Evolutionary conservation across 2,113 vertebrate species (phyloP), one percentile per base, ranked within the genome.

Genomic region (Ctenomys sociabilis): DNA sequence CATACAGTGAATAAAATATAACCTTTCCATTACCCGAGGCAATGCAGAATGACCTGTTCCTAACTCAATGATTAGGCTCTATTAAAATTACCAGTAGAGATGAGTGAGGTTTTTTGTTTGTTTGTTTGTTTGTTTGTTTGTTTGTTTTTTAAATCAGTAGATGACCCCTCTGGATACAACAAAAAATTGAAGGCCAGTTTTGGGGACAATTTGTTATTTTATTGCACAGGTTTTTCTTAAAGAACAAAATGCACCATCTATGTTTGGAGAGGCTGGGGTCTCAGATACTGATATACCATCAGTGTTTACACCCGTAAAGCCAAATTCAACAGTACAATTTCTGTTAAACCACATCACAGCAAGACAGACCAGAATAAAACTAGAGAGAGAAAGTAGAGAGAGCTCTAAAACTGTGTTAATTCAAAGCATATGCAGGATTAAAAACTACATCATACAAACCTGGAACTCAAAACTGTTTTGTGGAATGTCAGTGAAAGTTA

Each of bases 161-260:
- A 49, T 45, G 45, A 52, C n/a, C 89, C 28, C 64, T 90, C 64
- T 35, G 85, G 88, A 96, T 68, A 94, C 5, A 91, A 72, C 87
- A 97, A 95, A 97, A 96, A 90, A 96, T 5, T 22, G 40, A 92
- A 96, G 94, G 90, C 66, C 95, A 5, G 85, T 83, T 98, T 97
- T 98, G 98, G 97, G 98, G 96, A 97, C 93, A 98, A 96, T 98
- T 98, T 97, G 98, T 98, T 98, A 98, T 98, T 98, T 98, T 98
- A 97, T 98, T 99, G 98, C 98, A 98, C 98, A 98, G 95, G 97
- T 98, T 98, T 98, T 96, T 98, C 97, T 98, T 98, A 94, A 98
- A 97, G 96, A 98, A 98, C 97, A 98, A 98, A 97, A 98, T 94
- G 97, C 98, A 98, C 98, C 98, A 98, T 98, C 98, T 97, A 95